Conservation (phyloP, 2,797 vertebrate species). For the Alosa sapidissima region DNA sequence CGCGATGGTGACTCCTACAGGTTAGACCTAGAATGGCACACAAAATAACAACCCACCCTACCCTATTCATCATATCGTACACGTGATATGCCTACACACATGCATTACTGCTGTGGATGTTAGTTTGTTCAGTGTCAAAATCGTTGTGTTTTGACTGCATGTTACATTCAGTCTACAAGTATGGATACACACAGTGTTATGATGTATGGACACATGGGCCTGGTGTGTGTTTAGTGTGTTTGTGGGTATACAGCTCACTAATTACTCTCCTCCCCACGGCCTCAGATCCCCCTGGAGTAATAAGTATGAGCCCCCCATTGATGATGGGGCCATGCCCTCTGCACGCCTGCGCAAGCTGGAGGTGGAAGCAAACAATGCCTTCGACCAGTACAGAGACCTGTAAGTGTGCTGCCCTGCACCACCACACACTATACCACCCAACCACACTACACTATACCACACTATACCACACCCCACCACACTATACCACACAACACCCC, state of each 20-base stretch:
- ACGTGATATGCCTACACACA: no score
- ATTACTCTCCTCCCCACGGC: neutral
- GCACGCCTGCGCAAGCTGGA: conserved; percentile 96
- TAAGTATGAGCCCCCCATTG: conserved; percentile 97
- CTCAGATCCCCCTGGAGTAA: conserved; percentile 98
- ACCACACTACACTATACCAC: no score
- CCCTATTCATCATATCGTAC: no score
- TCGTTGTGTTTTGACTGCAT: neutral
- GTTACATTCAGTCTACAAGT: no score
- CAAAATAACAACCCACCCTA: neutral
- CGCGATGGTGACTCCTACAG: conserved; percentile 98
- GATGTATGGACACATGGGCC: neutral
- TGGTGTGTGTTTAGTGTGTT: neutral
- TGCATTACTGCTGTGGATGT: no score
- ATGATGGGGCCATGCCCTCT: conserved; percentile 98
- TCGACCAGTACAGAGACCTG: conserved; percentile 99
- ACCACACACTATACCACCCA: no score
- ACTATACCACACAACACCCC: neutral
- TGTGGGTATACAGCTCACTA: neutral
- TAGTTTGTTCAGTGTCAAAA: neutral
- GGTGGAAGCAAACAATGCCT: conserved; percentile 98
- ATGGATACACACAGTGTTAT: neutral
- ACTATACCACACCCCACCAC: neutral
- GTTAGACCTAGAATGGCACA: conserved; percentile 64
- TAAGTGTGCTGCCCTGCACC: conserved; percentile 70